Conservation (phyloP, 2,797 vertebrate species). For the Melopsittacus undulatus region DNA sequence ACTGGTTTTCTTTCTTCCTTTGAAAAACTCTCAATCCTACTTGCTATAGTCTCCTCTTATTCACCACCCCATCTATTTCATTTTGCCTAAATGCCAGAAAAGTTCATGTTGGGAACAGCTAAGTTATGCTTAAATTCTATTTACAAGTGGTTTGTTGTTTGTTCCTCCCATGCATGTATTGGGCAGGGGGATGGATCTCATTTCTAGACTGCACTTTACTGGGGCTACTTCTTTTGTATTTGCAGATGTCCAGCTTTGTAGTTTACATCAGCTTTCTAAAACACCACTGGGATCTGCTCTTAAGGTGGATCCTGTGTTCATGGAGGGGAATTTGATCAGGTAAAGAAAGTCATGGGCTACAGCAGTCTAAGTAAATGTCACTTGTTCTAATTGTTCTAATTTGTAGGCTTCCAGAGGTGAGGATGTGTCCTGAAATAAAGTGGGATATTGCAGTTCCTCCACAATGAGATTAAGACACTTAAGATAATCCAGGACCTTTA, state of each 20-base stretch:
- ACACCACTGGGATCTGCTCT: background rate
- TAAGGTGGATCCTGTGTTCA: background rate
- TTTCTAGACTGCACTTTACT: background rate
- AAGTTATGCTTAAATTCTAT: background rate
- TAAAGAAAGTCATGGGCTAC: background rate
- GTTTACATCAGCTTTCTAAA: background rate
- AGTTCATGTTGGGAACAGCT: background rate
- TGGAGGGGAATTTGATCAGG: background rate
- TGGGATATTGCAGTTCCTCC: slow-evolving; percentile 33
- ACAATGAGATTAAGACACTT: slow-evolving; percentile 34
- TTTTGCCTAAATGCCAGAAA: background rate
- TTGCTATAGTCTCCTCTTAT: background rate
- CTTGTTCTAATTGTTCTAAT: slow-evolving; percentile 35
- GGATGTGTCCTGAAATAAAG: slow-evolving; percentile 54
- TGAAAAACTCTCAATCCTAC: background rate
- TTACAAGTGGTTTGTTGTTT: background rate
- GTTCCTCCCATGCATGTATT: background rate
- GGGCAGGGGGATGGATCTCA: background rate
- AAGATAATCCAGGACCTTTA: slow-evolving; percentile 33
- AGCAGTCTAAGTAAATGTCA: background rate
- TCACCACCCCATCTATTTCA: background rate
- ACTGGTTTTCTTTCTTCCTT: background rate
- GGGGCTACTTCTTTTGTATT: background rate
- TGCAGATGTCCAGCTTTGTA: background rate
- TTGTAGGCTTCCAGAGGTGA: slow-evolving; percentile 48